phyloP scores from a whole-genome alignment of 2,888 invertebrate genomes.

The Plagiodera versicolora region DNA sequence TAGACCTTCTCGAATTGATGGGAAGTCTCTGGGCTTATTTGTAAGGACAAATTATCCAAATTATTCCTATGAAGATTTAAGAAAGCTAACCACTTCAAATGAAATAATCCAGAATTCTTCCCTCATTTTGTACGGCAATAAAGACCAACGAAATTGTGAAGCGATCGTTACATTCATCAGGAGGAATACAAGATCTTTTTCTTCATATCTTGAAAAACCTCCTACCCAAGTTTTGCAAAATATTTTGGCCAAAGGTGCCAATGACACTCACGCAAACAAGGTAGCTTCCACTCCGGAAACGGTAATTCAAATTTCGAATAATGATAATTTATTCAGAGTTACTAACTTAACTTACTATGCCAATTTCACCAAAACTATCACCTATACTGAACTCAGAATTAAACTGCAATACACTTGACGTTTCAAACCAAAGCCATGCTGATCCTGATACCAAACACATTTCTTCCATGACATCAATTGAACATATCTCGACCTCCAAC shows the following conservation, averaged over 20 bases:
- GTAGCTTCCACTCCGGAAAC: neutral
- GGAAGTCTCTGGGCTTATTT: neutral
- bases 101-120: neutral
- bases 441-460: neutral
- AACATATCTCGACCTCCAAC: too few species aligned
- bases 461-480: too few species aligned
- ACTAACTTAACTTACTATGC: neutral
- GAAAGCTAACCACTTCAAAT: neutral
- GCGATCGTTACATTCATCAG: neutral
- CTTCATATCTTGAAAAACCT: neutral
- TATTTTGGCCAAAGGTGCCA: neutral
- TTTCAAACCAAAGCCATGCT: neutral
- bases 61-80: neutral
- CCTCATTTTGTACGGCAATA: neutral
- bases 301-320: neutral
- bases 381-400: neutral
- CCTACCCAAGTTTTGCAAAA: neutral
- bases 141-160: neutral
- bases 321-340: neutral
- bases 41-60: neutral
- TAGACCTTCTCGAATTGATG: neutral
- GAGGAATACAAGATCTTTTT: neutral
- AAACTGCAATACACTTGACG: neutral
- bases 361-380: neutral
- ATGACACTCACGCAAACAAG: neutral